A percentile compares a stretch with the other conserved stretches of the same genome.
phyloP scores from a whole-genome alignment of 2,797 vertebrate species.

The Potorous gilbertii region DNA sequence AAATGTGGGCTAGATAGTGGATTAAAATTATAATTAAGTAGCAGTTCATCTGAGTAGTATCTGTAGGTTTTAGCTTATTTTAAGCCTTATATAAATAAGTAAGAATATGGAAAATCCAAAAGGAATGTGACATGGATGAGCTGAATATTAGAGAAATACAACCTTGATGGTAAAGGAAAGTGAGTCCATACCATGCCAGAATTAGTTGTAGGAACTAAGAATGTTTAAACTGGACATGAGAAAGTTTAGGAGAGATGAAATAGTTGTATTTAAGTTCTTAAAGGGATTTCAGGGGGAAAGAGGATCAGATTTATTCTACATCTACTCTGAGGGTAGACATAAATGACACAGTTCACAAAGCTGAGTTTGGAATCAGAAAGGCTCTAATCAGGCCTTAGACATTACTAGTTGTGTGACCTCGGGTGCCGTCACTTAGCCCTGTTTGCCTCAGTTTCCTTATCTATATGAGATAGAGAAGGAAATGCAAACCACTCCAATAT shows the following conservation, averaged over 20 bases:
- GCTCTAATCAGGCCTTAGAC: neutral
- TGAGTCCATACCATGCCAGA: neutral
- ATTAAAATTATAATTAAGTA: neutral
- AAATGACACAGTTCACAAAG: neutral
- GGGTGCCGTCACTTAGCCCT: neutral
- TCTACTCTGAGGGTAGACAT: neutral
- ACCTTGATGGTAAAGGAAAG: neutral
- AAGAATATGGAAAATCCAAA: neutral
- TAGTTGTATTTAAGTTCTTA: neutral
- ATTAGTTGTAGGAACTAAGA: neutral
- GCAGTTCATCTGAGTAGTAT: neutral
- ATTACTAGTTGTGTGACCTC: neutral
- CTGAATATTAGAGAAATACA: neutral
- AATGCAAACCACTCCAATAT: neutral
- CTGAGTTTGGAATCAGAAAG: neutral
- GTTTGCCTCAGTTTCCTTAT: neutral
- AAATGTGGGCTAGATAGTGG: neutral
- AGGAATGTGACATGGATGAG: neutral
- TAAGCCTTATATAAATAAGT: neutral
- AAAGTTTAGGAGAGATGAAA: neutral
- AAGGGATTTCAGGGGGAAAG: neutral
- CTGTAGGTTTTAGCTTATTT: neutral
- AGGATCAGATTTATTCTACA: neutral
- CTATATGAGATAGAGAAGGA: neutral
- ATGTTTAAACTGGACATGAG: neutral